phyloP scores from a whole-genome alignment of 2,888 invertebrate genomes.

The Hylaea fasciaria region DNA sequence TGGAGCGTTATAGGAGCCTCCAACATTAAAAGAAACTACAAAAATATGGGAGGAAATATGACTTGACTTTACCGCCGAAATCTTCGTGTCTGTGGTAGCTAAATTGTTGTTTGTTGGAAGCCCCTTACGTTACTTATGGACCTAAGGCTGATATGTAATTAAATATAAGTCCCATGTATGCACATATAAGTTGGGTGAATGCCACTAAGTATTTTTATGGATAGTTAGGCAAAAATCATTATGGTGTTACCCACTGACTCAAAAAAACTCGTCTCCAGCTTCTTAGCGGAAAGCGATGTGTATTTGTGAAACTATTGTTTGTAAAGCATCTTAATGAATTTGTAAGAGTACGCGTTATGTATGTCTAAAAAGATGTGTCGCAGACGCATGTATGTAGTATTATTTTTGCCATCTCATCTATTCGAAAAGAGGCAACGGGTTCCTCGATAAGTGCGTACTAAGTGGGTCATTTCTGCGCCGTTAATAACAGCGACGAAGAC shows the following conservation, averaged over 20 bases:
- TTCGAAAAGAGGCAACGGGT: too few species aligned
- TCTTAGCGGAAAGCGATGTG: constrained; percentile 24
- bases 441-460: too few species aligned
- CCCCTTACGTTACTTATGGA: constrained; percentile 49
- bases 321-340: constrained; percentile 14
- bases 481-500: too few species aligned
- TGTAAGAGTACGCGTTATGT: constrained; percentile 7
- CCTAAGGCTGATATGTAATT: constrained; percentile 44
- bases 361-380: constrained; percentile 13
- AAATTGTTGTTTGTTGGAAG: constrained; percentile 48
- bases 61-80: too few species aligned
- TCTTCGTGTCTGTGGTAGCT: not conserved
- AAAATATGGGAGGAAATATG: too few species aligned
- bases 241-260: constrained; percentile 14
- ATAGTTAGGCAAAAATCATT: constrained; percentile 29
- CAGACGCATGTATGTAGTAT: constrained; percentile 14
- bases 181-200: constrained; percentile 54
- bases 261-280: constrained; percentile 16
- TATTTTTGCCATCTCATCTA: too few species aligned
- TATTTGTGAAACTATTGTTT: constrained; percentile 13
- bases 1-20: constrained; percentile 60
- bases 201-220: constrained; percentile 38
- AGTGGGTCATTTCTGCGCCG: too few species aligned
- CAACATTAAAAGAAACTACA: constrained; percentile 46
- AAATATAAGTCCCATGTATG: constrained; percentile 51